phyloP scores from a whole-genome alignment of 2,797 vertebrate species.

The Crenuchus spilurus region DNA sequence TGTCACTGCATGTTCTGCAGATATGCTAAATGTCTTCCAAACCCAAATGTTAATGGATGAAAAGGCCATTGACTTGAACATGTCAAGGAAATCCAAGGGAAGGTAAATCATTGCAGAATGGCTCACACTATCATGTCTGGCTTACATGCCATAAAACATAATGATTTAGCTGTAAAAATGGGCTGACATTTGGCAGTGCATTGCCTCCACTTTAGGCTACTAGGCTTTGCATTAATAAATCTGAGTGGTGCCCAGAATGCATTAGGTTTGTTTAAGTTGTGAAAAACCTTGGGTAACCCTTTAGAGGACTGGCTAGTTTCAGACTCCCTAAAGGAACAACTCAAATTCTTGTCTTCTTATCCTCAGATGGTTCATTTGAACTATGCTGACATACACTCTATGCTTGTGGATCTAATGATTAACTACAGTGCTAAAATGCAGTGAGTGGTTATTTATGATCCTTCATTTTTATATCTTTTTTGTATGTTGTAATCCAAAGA shows the following conservation, averaged over 20 bases:
- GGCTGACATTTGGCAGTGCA: conserved; percentile 28
- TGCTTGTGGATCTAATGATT: conserved; percentile 15
- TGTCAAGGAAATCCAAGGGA: background rate
- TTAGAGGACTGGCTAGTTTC: conserved; percentile 47
- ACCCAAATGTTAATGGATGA: conserved; percentile 18
- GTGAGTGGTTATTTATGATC: background rate
- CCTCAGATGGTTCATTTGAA: conserved; percentile 22
- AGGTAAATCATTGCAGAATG: conserved; percentile 28
- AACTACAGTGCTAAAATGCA: conserved; percentile 3
- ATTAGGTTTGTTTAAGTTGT: conserved; percentile 37
- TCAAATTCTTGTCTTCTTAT: conserved; percentile 35
- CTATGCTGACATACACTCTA: conserved; percentile 1
- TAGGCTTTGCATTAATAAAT: conserved; percentile 27
- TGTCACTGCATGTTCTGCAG: background rate
- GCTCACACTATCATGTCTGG: conserved; percentile 12
- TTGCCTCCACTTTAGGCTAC: conserved; percentile 26
- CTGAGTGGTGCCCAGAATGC: conserved; percentile 47
- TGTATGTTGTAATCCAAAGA: background rate
- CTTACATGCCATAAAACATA: conserved; percentile 31
- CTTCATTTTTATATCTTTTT: conserved; percentile 10
- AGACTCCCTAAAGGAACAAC: conserved; percentile 37
- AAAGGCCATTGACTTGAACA: conserved; percentile 11
- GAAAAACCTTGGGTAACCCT: conserved; percentile 50
- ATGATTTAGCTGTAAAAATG: conserved; percentile 23
- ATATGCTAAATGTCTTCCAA: conserved; percentile 8